Base-by-base conservation (phyloP, 2,888 invertebrate species). In the Hirtodrosophila histrioides region DNA sequence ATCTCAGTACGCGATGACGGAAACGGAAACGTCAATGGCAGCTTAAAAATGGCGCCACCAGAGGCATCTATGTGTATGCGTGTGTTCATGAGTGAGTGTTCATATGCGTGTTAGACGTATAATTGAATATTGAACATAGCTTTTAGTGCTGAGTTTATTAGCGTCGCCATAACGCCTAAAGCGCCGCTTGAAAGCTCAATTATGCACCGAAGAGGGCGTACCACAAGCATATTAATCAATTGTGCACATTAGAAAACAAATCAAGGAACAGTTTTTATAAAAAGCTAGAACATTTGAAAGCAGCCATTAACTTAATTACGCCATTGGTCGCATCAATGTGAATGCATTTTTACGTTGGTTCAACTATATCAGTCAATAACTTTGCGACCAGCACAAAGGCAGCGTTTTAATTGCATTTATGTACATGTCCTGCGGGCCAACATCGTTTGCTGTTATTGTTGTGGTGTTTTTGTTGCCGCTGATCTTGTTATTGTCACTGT, bases 41-140 rank as follows among this genome's bases (percentile, higher is more conserved):
- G 80, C 76, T 88, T 69, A 85, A 82, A 82, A 87, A 85, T 74
- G 79, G 75, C 65, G 75, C 44, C 81, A 51, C 44, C 62, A 57
- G 31, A 37, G 6, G 54, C 41, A 7, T 48, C 36, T 41, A 10
- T 43, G 53, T 39, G 54, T 12, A 17, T 44, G 37, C n/a, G 29
- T 11, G 35, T 29, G 40, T 36, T 10, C 39, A 40, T 40, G 40
- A n/a, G 49, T 23, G 49, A 7, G 35, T 46, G 61, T 49, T 36
- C 46, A 48, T 61, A 50, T 37, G 55, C 41, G 53, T 54, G 75
- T 66, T 68, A 57, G 69, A 66, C 62, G 64, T 75, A 64, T 83
- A 88, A 83, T 88, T 83, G 80, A 83, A 88, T 83, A 83, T 83
- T 82, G 88, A 83, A 88, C 84, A 76, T 86, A 80, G 82, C 82